Percentiles rank a stretch among this genome's conserved stretches.
Conservation (phyloP, 2,888 invertebrate genomes). For the Pseudanteris insignis region DNA sequence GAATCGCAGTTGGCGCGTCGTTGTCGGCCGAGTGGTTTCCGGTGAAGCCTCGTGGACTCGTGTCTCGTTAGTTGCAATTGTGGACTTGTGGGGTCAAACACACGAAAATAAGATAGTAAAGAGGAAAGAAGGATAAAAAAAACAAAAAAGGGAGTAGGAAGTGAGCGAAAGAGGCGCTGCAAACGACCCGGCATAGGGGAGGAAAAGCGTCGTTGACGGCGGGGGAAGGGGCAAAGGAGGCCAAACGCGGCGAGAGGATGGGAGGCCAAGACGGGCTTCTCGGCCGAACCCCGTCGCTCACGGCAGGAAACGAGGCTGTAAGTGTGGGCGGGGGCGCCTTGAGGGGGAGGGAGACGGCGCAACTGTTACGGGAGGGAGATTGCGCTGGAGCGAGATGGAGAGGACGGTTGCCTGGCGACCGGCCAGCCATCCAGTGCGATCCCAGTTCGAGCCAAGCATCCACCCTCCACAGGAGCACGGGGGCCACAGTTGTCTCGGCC, state of each 20-base stretch:
- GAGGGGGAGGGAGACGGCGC: constrained; percentile 37
- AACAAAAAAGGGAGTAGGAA: constrained; percentile 13
- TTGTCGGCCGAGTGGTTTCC: constrained; percentile 18
- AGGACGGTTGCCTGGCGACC: constrained; percentile 63
- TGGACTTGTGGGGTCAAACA: too few relatives aligned
- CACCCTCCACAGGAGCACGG: constrained; percentile 48
- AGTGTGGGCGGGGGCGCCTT: constrained; percentile 9
- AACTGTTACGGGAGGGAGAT: constrained; percentile 23
- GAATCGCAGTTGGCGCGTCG: constrained; percentile 21
- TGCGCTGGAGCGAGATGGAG: constrained; percentile 48
- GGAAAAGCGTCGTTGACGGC: too few relatives aligned
- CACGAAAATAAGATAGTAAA: constrained; percentile 14
- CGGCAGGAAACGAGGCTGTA: too few relatives aligned
- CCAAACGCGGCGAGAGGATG: constrained; percentile 28
- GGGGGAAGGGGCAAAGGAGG: constrained; percentile 21
- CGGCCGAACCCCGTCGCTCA: too few relatives aligned
- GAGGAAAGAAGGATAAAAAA: neutral
- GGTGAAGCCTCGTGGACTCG: constrained; percentile 8
- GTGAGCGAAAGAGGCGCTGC: constrained; percentile 3
- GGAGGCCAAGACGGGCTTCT: constrained; percentile 29
- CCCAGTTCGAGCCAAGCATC: constrained; percentile 60
- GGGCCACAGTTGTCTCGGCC: constrained; percentile 35
- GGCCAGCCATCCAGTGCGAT: constrained; percentile 65
- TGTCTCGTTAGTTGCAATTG: too few relatives aligned
- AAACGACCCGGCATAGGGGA: neutral